Evolutionary conservation across 2,113 vertebrate genomes (phyloP).

Genomic region (Nanorana parkeri): DNA sequence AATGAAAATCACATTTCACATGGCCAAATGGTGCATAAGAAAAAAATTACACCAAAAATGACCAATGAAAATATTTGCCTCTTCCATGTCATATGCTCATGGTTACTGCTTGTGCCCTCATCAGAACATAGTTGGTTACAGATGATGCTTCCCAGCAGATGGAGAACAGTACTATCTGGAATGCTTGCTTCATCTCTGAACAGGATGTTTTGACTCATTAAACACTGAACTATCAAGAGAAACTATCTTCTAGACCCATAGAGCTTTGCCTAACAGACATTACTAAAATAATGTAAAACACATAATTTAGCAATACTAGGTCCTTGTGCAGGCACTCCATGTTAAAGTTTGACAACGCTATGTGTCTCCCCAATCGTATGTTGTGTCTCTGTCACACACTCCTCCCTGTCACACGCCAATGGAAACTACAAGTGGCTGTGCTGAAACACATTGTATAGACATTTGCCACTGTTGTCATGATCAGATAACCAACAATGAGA

Average conservation of each 20-base stretch:
- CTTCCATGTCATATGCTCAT: constrained; percentile 20
- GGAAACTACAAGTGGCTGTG: too few relatives aligned
- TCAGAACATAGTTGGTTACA: not conserved
- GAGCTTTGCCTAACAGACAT: not conserved
- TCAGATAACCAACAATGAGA: too few relatives aligned
- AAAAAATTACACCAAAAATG: not conserved
- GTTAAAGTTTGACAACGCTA: too few relatives aligned
- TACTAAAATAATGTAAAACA: too few relatives aligned
- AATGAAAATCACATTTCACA: not conserved
- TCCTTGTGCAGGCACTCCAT: too few relatives aligned
- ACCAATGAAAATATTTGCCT: constrained; percentile 5
- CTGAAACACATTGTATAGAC: too few relatives aligned
- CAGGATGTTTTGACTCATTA: constrained; percentile 53
- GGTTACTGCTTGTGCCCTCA: constrained; percentile 33
- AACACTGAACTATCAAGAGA: constrained; percentile 34
- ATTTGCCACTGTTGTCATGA: too few relatives aligned
- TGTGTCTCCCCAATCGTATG: too few relatives aligned
- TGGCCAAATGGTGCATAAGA: not conserved
- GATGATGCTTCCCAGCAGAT: constrained; percentile 39
- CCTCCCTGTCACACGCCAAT: too few relatives aligned
- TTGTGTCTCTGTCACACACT: too few relatives aligned
- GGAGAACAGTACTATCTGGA: constrained; percentile 33
- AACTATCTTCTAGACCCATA: constrained; percentile 31
- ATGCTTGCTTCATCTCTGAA: constrained; percentile 10
- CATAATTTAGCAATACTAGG: too few relatives aligned